Conservation (phyloP, 2,797 vertebrate species). For the Borostomias antarcticus region DNA sequence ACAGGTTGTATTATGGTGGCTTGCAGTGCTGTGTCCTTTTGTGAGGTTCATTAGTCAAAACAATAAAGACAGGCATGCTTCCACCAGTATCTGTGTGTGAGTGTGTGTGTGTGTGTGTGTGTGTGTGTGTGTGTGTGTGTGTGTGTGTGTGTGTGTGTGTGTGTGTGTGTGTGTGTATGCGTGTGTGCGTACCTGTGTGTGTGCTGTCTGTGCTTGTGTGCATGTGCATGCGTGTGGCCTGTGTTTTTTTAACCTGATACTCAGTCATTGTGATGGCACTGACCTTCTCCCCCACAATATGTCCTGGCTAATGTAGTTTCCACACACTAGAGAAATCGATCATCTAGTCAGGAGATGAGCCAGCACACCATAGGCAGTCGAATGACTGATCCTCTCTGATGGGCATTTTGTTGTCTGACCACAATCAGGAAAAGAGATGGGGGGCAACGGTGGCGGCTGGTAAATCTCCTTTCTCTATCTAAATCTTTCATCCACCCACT, state of each 20-base stretch:
- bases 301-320: conserved; percentile 31
- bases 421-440: conserved; percentile 12
- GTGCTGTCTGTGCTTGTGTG: not conserved
- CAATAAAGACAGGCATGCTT: not conserved
- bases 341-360: conserved; percentile 28
- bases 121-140: too few relatives aligned
- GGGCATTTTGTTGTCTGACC: conserved; percentile 21
- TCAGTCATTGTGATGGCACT: conserved; percentile 20
- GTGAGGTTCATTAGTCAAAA: conserved; percentile 5
- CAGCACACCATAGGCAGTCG: conserved; percentile 8
- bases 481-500: not conserved
- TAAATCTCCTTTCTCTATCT: conserved; percentile 9
- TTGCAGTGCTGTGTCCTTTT: not conserved
- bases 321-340: conserved; percentile 37
- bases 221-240: not conserved
- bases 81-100: not conserved
- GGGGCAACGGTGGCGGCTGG: conserved; percentile 2
- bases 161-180: not conserved
- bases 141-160: too few relatives aligned
- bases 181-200: not conserved
- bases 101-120: too few relatives aligned
- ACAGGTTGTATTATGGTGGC: not conserved
- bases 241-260: conserved; percentile 13
- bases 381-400: conserved; percentile 9
- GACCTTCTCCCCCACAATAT: conserved; percentile 24